phyloP scores from a whole-genome alignment of 2,113 vertebrate genomes.

The Sturnira hondurensis region DNA sequence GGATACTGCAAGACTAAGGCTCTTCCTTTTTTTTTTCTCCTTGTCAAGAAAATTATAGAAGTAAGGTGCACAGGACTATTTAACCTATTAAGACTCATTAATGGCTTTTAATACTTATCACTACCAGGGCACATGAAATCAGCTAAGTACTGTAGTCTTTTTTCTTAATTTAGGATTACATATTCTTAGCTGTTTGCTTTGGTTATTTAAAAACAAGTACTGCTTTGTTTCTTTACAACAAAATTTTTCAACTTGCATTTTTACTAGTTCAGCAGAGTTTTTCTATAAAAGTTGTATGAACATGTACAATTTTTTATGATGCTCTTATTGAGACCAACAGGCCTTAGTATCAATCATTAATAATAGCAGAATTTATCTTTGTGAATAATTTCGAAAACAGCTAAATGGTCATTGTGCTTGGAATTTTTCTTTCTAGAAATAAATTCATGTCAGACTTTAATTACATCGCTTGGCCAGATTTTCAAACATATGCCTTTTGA shows the following conservation, averaged over 20 bases:
- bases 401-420: background rate
- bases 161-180: background rate
- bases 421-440: background rate
- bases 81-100: conserved; percentile 26
- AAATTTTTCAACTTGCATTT: background rate
- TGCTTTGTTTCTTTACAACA: background rate
- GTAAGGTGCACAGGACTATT: background rate
- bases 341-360: background rate
- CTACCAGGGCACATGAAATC: background rate
- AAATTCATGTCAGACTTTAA: background rate
- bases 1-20: background rate
- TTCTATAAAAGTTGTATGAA: conserved; percentile 9
- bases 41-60: conserved; percentile 22
- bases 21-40: background rate
- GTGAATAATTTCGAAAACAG: background rate
- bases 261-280: background rate
- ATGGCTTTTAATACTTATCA: background rate
- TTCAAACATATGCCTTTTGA: background rate
- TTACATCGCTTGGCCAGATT: background rate
- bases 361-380: background rate
- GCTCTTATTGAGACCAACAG: background rate
- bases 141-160: background rate
- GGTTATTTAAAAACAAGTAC: background rate
- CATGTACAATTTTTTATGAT: background rate
- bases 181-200: background rate